These are phyloP conservation scores for Rhinatrema bivittatum DNA, from an alignment of 2,797 vertebrate species.

Conservation along the genomic window DNA sequence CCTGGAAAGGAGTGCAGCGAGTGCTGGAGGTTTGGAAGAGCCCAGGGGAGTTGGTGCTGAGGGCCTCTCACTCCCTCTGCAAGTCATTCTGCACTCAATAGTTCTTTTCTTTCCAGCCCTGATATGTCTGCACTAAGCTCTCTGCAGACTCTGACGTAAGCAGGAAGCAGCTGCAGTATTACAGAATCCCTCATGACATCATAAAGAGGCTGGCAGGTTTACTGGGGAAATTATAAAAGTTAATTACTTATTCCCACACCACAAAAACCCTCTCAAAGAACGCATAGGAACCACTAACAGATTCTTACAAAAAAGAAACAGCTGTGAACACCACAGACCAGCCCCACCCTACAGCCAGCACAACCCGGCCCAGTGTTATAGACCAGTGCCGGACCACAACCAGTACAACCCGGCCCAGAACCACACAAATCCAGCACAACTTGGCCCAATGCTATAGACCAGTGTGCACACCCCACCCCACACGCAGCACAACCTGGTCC, in stretches of 20 bases:
- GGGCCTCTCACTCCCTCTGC: slow-evolving; percentile 61
- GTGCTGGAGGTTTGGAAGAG: too few relatives aligned
- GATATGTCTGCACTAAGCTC: slow-evolving; percentile 34
- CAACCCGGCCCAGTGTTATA: too few relatives aligned
- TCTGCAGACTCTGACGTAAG: slow-evolving; percentile 63
- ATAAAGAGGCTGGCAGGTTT: slow-evolving; percentile 65
- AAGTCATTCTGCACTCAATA: slow-evolving; percentile 73
- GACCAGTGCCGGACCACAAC: too few relatives aligned
- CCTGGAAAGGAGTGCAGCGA: too few relatives aligned
- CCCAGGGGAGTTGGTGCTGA: too few relatives aligned
- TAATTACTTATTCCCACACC: slow-evolving; percentile 60
- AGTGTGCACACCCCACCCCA: too few relatives aligned
- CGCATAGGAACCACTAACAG: too few relatives aligned
- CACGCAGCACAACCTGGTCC: slow-evolving; percentile 26
- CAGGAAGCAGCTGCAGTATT: slow-evolving; percentile 76
- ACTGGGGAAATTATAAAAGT: slow-evolving; percentile 68
- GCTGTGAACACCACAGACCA: too few relatives aligned
- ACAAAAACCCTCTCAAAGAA: too few relatives aligned
- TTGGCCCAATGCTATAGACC: slow-evolving; percentile 5
- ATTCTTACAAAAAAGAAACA: too few relatives aligned
- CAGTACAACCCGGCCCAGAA: slow-evolving; percentile 24
- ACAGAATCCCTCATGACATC: slow-evolving; percentile 74
- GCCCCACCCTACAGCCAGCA: too few relatives aligned
- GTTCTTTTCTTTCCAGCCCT: slow-evolving; percentile 65
- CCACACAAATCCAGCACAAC: slow-evolving; percentile 10